A percentile compares a stretch with the other conserved stretches of the same genome.
Conservation (phyloP, 2,113 vertebrate genomes). For the Aptenodytes patagonicus region DNA sequence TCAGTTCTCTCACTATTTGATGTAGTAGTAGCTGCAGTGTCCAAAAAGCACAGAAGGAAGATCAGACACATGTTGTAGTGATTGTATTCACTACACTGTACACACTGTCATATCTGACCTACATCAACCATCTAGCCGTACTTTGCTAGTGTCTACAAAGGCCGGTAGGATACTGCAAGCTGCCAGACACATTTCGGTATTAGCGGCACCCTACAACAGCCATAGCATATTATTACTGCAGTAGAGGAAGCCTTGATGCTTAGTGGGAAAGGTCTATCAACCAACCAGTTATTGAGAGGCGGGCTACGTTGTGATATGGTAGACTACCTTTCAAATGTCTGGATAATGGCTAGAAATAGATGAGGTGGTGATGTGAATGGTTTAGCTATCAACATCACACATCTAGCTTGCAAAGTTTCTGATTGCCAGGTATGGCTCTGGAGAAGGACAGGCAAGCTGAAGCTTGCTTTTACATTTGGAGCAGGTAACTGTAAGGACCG, state of each 20-base stretch:
- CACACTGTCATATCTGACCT: neutral
- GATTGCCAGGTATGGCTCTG: neutral
- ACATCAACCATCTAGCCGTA: neutral
- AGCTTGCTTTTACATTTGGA: neutral
- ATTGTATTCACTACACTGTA: neutral
- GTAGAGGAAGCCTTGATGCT: neutral
- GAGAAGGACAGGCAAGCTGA: neutral
- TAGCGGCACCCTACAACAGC: neutral
- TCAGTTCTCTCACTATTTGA: neutral
- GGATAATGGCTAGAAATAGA: neutral
- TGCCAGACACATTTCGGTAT: neutral
- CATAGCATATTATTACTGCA: neutral
- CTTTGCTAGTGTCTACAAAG: neutral
- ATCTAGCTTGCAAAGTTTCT: neutral
- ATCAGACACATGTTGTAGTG: neutral
- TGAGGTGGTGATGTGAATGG: neutral
- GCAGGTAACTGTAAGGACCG: neutral
- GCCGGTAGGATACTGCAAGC: neutral
- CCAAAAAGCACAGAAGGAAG: neutral
- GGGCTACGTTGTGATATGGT: neutral
- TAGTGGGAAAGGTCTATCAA: neutral
- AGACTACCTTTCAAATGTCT: neutral
- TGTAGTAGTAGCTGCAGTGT: neutral
- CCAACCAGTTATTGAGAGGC: neutral
- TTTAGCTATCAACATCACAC: neutral